Percentiles rank a stretch among this genome's conserved stretches.
phyloP scores from a whole-genome alignment of 2,113 vertebrate genomes.

The Cavia aperea region DNA sequence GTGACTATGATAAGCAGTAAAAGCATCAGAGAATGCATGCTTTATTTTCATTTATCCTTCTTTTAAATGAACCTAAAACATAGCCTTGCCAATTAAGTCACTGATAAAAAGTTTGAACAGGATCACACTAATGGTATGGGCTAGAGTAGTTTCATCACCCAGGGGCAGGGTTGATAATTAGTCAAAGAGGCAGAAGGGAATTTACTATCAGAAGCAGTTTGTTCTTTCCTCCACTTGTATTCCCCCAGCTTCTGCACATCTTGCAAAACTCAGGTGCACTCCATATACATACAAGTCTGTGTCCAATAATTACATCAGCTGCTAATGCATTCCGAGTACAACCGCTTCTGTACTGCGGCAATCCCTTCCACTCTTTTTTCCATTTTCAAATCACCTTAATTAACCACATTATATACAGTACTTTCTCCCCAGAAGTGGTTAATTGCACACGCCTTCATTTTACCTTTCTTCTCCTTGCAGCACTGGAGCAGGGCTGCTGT shows the following conservation, averaged over 20 bases:
- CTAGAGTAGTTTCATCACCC: too few species aligned
- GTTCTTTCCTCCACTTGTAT: too few species aligned
- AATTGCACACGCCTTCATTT: not conserved
- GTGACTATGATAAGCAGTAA: not conserved
- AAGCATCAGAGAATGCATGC: not conserved
- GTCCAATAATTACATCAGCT: not conserved
- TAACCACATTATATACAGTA: too few species aligned
- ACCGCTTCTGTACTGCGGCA: accelerated
- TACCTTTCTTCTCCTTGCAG: not conserved
- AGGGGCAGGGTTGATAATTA: not conserved
- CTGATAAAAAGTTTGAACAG: not conserved
- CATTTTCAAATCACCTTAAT: not conserved
- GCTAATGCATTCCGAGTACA: accelerated
- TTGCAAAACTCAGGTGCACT: accelerated
- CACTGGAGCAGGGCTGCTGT: accelerated
- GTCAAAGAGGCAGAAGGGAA: not conserved
- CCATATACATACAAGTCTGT: accelerated
- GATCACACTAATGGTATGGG: not conserved
- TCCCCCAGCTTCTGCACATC: accelerated
- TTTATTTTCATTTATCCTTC: not conserved
- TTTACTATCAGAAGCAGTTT: not conserved
- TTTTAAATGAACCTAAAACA: not conserved
- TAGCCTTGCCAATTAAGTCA: not conserved
- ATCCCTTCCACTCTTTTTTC: not conserved
- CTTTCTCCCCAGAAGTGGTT: not conserved